A percentile compares a stretch with the other conserved stretches of the same genome.
Evolutionary conservation across 2,113 vertebrate species (phyloP).

Genomic region (Python bivittatus): DNA sequence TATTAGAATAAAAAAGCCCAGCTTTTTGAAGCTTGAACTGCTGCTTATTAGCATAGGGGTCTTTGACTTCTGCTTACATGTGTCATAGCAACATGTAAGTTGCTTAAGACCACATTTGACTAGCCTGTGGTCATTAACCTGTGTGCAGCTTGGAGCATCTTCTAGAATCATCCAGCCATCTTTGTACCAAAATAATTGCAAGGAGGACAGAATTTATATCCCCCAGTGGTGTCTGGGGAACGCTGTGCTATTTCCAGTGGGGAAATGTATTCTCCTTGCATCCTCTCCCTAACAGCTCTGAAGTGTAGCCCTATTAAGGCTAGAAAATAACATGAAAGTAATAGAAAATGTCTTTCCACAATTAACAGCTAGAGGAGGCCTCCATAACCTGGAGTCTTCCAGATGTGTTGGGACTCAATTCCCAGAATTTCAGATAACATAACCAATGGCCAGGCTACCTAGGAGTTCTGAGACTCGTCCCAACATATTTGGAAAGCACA

Average conservation of each 20-base stretch:
- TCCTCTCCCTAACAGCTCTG: neutral
- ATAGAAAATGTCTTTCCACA: neutral
- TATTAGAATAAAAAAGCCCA: conserved; percentile 23
- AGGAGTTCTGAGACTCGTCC: neutral
- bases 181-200: neutral
- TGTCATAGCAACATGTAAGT: neutral
- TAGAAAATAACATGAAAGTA: neutral
- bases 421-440: neutral
- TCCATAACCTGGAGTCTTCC: neutral
- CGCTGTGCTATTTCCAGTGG: neutral
- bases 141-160: neutral
- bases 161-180: neutral
- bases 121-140: neutral
- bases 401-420: neutral
- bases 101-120: no score
- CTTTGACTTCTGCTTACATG: conserved; percentile 27
- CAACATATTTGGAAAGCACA: neutral
- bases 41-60: conserved; percentile 18
- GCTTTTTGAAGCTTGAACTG: conserved; percentile 26
- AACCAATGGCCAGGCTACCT: neutral
- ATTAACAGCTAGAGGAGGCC: neutral
- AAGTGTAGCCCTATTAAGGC: neutral
- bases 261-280: accelerated
- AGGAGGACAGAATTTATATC: neutral
- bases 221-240: neutral